Evolutionary conservation across 2,113 vertebrate species (phyloP).

Genomic region (Sisor rabdophorus): DNA sequence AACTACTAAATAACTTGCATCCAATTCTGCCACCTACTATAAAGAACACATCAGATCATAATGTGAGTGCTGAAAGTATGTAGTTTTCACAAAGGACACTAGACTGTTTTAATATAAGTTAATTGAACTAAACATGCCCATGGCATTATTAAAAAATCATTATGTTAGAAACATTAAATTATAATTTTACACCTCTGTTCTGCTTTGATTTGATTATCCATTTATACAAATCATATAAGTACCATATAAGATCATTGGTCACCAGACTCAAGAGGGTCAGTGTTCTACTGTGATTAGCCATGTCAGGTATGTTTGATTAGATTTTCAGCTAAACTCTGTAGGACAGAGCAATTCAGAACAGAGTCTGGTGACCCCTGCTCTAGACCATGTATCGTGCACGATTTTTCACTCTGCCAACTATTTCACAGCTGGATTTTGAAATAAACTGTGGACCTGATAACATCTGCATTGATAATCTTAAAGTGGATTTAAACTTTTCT

Average conservation of each 20-base stretch:
- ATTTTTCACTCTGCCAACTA: neutral
- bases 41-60: conserved; percentile 41
- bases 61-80: conserved; percentile 51
- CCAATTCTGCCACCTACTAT: conserved; percentile 53
- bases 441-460: conserved; percentile 76
- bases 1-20: neutral
- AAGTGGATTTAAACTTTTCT: conserved; percentile 70
- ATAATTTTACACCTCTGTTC: neutral
- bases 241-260: neutral
- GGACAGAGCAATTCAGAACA: too few species aligned
- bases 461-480: conserved; percentile 72
- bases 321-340: too few species aligned
- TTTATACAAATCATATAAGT: neutral
- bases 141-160: neutral
- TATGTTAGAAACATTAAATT: neutral
- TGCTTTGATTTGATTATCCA: neutral
- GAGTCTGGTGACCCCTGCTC: too few species aligned
- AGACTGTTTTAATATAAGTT: too few species aligned
- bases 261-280: too few species aligned
- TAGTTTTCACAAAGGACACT: neutral
- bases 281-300: too few species aligned
- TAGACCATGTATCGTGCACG: neutral
- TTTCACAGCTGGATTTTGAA: conserved; percentile 74
- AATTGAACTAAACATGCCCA: neutral
- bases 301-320: too few species aligned